These are phyloP conservation scores for Acridotheres tristis DNA, from an alignment of 2,797 vertebrate genomes.

Conservation along the genomic window DNA sequence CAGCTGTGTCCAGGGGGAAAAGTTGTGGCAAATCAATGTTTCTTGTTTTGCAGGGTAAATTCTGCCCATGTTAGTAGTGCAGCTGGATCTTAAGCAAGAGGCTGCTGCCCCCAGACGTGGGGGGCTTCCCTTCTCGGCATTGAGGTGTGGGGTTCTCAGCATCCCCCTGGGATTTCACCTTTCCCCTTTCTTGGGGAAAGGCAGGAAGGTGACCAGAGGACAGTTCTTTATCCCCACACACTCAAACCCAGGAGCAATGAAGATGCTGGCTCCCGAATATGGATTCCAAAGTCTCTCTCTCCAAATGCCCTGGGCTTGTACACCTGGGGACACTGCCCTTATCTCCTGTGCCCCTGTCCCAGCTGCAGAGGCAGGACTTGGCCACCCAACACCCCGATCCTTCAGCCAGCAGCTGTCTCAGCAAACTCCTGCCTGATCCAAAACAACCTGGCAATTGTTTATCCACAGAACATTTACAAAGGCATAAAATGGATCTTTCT, in stretches of 20 bases:
- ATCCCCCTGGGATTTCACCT: not conserved
- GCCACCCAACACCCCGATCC: not conserved
- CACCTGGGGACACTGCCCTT: not conserved
- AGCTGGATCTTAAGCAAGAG: not conserved
- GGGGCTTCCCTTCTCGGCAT: not conserved
- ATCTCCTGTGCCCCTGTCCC: not conserved
- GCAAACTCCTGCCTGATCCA: not conserved
- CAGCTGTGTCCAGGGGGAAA: not conserved
- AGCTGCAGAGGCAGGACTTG: not conserved
- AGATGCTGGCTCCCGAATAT: not conserved
- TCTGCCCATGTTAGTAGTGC: not conserved
- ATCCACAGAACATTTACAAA: slow-evolving; percentile 26
- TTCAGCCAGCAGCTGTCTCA: not conserved
- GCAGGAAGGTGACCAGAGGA: not conserved
- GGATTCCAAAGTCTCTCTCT: not conserved
- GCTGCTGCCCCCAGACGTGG: not conserved
- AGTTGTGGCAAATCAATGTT: not conserved
- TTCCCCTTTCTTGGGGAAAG: not conserved
- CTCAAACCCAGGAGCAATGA: not conserved
- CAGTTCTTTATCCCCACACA: not conserved
- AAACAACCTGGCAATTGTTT: not conserved
- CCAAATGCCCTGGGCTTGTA: too few relatives aligned
- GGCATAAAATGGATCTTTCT: slow-evolving; percentile 1
- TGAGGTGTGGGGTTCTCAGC: not conserved
- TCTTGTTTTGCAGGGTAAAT: not conserved